Conservation (phyloP, 2,113 vertebrate genomes). For the Poicephalus gulielmi region DNA sequence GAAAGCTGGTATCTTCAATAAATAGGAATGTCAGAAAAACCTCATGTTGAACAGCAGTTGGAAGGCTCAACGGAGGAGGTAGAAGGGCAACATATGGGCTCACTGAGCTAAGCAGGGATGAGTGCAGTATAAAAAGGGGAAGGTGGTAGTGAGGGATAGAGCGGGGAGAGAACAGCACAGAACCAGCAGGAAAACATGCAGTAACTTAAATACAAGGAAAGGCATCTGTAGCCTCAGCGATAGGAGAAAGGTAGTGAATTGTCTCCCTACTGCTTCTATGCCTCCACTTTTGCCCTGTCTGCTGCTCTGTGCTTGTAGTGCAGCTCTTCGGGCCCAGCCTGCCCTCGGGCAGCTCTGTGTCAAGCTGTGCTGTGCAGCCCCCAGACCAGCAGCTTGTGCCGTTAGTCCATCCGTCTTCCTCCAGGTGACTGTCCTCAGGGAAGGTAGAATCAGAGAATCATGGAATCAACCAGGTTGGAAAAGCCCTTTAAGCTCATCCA, state of each 20-base stretch:
- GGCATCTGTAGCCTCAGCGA: background rate
- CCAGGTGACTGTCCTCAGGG: rapidly evolving
- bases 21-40: background rate
- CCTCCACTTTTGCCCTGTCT: background rate
- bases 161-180: background rate
- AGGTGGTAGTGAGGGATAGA: background rate
- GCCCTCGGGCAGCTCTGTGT: rapidly evolving
- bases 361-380: rapidly evolving
- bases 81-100: background rate
- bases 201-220: background rate
- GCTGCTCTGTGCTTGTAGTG: background rate
- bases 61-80: background rate
- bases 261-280: background rate
- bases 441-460: background rate
- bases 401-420: background rate
- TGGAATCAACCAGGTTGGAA: background rate
- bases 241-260: background rate
- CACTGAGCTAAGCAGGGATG: background rate
- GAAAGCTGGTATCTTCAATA: background rate
- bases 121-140: background rate
- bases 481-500: background rate
- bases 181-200: background rate
- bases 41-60: background rate
- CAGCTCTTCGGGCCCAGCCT: background rate
- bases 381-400: background rate